These are phyloP conservation scores for Cyphomyrus discorhynchus DNA, from an alignment of 2,113 vertebrate species.

Conservation along the genomic window DNA sequence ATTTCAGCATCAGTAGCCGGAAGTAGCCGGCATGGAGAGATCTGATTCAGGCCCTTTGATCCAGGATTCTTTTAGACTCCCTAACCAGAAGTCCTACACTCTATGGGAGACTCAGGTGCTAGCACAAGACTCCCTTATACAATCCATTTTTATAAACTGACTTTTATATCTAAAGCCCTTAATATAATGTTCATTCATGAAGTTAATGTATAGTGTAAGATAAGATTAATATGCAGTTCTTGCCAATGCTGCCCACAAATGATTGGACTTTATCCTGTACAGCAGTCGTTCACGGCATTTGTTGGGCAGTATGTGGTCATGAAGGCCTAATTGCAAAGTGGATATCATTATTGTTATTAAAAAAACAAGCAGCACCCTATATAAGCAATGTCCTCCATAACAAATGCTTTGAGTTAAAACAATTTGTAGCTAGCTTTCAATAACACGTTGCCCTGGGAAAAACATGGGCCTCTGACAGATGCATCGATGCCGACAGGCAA, in stretches of 20 bases:
- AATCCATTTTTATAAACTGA: not conserved
- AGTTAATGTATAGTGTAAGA: not conserved
- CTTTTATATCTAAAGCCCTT: not conserved
- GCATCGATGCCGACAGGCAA: not conserved
- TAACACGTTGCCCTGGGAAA: not conserved
- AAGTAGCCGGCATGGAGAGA: not conserved
- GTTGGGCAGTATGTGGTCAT: not conserved
- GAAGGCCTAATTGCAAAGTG: not conserved
- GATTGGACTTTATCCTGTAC: not conserved
- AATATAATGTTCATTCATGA: not conserved
- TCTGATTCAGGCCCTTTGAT: not conserved
- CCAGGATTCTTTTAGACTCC: not conserved
- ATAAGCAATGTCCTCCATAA: not conserved
- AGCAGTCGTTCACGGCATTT: not conserved
- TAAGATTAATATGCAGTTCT: not conserved
- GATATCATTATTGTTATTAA: not conserved
- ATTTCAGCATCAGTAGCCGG: constrained; percentile 16
- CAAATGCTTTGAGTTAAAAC: not conserved
- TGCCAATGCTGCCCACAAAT: not conserved
- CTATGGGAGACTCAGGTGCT: not conserved
- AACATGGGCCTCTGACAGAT: not conserved
- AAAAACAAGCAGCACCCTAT: not conserved
- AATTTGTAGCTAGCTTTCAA: not conserved
- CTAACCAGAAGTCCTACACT: not conserved
- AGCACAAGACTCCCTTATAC: not conserved